Base-by-base conservation (phyloP, 1,140 invertebrate genomes). In the Orius insidiosus region DNA sequence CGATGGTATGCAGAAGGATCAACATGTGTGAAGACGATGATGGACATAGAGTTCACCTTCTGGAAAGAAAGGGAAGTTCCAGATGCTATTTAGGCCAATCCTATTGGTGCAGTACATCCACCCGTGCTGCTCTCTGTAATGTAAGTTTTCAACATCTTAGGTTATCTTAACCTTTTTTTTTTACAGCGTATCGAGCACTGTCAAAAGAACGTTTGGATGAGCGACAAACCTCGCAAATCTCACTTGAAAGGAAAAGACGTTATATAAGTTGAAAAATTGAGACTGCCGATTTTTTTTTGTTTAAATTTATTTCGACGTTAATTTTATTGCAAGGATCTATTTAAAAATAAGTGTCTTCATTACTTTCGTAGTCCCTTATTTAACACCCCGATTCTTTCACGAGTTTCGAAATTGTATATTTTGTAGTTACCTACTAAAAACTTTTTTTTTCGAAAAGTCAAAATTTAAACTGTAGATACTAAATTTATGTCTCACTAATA, bases 1-100 rank as follows among this genome's bases (percentile, higher is more conserved):
- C 65, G 18, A n/a, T 54, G 9, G 65, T 79, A n/a, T 82, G 78
- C 52, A 52, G 59, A 36, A 62, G 70, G 47, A 61, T 78, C 19
- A 63, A 66, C 46, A 57, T 76, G 40, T 80, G 76, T 49, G 63
- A 65, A 11, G 16, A 16, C 11, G 19, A 49, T 18, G 11, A 16
- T 7, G 3, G 11, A 8, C 16, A 50, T n/a, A 38, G 30, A 11
- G 10, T 30, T 9, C 31, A 48, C 35, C 11, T 45, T 14, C 47
- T 63, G 32, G 62, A 61, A 9, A 46, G 58, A 5, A 48, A 63
- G 34, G 62, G 61, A 6, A 47, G 59, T 4, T 64, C 66, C 43
- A 65, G 61, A 38, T 76, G 74, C 53, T 68, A 68, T 30, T 67
- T 64, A 59, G 74, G 75, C 15, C 64, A 66, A 5, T 47, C 53